phyloP scores from a whole-genome alignment of 2,888 invertebrate species.

The Galerucella nymphaeae region DNA sequence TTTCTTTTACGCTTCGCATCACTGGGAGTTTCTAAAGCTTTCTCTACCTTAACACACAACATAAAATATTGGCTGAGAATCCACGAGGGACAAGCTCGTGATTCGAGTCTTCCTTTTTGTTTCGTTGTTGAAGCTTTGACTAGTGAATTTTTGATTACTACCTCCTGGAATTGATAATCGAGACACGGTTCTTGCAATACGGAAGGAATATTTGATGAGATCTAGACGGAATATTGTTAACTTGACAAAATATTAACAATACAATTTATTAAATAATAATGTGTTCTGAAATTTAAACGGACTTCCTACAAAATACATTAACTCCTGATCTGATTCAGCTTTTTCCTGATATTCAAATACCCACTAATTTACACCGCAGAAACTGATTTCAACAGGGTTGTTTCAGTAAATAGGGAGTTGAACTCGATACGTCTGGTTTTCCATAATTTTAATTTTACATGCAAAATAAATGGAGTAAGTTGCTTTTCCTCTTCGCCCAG shows the following conservation, averaged over 20 bases:
- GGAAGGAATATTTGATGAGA: neutral
- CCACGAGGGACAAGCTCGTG: neutral
- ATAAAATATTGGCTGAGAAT: conserved; percentile 15
- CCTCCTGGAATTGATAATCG: conserved; percentile 6
- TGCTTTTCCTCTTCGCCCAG: too few species aligned
- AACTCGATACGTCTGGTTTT: too few species aligned
- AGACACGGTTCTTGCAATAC: neutral
- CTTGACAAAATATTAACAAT: neutral
- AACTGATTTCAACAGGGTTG: too few species aligned
- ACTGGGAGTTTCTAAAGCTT: conserved; percentile 13
- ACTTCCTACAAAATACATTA: too few species aligned
- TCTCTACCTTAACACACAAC: conserved; percentile 13
- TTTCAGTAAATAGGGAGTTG: too few species aligned
- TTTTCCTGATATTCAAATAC: too few species aligned
- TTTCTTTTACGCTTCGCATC: conserved; percentile 10
- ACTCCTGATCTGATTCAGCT: too few species aligned
- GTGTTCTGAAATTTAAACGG: too few species aligned
- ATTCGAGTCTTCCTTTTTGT: conserved; percentile 8
- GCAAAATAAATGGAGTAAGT: too few species aligned
- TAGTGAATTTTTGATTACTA: conserved; percentile 9
- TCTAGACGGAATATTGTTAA: neutral
- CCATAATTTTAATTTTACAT: too few species aligned
- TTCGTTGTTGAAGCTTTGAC: neutral
- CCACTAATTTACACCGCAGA: too few species aligned
- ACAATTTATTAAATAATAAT: too few species aligned